Evolutionary conservation across 2,888 invertebrate species (phyloP).

Genomic region (Drosophila putrida): DNA sequence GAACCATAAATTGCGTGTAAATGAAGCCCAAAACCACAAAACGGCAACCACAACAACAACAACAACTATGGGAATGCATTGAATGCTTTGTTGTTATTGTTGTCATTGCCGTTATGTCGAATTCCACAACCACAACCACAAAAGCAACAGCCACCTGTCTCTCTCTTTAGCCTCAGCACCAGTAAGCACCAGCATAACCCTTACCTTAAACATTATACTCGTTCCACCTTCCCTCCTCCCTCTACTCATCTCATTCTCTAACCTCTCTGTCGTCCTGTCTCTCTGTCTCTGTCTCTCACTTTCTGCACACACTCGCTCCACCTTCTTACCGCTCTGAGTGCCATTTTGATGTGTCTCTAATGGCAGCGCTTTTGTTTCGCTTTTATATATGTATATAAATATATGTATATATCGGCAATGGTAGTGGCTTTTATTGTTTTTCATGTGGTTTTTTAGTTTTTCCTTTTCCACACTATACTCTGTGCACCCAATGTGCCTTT

Average conservation of each 20-base stretch:
- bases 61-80: slow-evolving; percentile 63
- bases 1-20: slow-evolving; percentile 68
- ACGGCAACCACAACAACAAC: slow-evolving; percentile 34
- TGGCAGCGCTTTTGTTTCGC: slow-evolving; percentile 75
- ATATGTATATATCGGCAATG: slow-evolving; percentile 44
- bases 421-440: slow-evolving; percentile 64
- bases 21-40: slow-evolving; percentile 58
- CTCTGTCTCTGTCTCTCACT: background rate
- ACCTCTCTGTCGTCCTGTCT: background rate
- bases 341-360: slow-evolving; percentile 80
- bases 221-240: background rate
- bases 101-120: slow-evolving; percentile 36
- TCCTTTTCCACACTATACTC: slow-evolving; percentile 22
- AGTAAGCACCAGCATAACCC: background rate
- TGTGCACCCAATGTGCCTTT: slow-evolving; percentile 18
- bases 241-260: background rate
- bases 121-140: slow-evolving; percentile 34
- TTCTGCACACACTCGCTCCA: background rate
- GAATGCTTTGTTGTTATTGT: slow-evolving; percentile 51
- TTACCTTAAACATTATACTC: slow-evolving; percentile 1
- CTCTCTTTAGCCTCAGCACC: background rate
- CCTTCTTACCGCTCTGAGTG: slow-evolving; percentile 54
- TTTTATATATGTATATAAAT: no score
- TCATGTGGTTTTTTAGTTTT: slow-evolving; percentile 55
- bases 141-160: slow-evolving; percentile 38